phyloP scores from a whole-genome alignment of 2,113 vertebrate genomes.

The Chiloscyllium plagiosum region DNA sequence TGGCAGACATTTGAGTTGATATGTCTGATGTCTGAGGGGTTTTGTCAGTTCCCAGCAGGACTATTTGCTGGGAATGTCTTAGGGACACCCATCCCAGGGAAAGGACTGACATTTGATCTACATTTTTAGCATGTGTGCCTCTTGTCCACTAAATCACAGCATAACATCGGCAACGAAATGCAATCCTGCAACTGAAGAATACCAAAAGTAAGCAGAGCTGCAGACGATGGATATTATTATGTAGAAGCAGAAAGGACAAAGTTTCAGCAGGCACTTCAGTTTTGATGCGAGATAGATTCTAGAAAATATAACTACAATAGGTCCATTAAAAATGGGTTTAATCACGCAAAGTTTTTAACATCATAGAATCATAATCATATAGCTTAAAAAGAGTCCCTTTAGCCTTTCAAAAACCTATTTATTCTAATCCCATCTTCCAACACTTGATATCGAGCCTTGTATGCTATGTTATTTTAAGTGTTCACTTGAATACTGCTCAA shows the following conservation, averaged over 20 bases:
- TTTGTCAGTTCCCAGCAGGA: slow-evolving; percentile 23
- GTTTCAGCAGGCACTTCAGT: not conserved
- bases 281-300: not conserved
- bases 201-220: not conserved
- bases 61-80: slow-evolving; percentile 21
- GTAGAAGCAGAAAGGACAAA: not conserved
- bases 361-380: too few relatives aligned
- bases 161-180: not conserved
- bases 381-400: too few relatives aligned
- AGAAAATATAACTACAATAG: not conserved
- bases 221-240: not conserved
- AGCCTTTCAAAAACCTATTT: too few relatives aligned
- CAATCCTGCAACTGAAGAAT: not conserved
- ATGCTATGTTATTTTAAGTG: too few relatives aligned
- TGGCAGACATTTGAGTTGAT: slow-evolving; percentile 23
- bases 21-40: slow-evolving; percentile 11
- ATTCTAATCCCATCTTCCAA: too few relatives aligned
- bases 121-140: slow-evolving; percentile 2
- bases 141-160: slow-evolving; percentile 10
- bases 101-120: slow-evolving; percentile 7
- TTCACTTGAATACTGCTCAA: too few relatives aligned
- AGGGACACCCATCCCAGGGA: slow-evolving; percentile 1
- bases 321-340: not conserved
- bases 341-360: not conserved
- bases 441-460: too few relatives aligned